Evolutionary conservation across 2,888 invertebrate genomes (phyloP), one percentile per base, ranked within the genome.

Genomic region (Neria commutata): DNA sequence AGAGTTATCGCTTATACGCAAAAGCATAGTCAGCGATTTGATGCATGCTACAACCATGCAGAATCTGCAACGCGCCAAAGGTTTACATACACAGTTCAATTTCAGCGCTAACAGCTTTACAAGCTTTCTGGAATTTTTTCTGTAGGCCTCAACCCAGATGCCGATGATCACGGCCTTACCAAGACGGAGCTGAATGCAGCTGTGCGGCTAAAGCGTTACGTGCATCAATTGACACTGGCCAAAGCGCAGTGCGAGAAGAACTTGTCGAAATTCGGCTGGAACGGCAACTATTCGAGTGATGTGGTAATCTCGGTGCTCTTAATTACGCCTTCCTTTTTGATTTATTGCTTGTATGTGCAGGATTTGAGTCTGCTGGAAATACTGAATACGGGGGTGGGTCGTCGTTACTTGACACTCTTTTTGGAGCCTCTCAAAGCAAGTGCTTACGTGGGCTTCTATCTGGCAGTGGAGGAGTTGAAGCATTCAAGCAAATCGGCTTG

Each of bases 11-110:
- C 88, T 91, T 75, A 90, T 94, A 78, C 87, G 92, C 86, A 91
- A 81, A 71, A 92, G 92, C 72, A 93, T 95, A 67, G 91, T 95
- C 4, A 92, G 91, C 46, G 95, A 95, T 84, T 90, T 95, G 69
- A 94, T 95, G 91, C 94, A 95, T 85, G 94, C 94, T 0, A 94
- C 95, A 16, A 93, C 94, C 1, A 86, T 94, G 66, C 93, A 94
- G 82, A 95, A 94, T 77, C 85, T 95, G 61, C 94, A 94, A 82
- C 86, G 93, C 69, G 89, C 92, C 5, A 91, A 92, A 83, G 94
- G 92, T 47, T 46, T 42, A 5, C 19, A 42, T 11, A n/a, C 10
- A 24, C 29, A 8, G 6, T 52, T 33, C 37, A 23, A 19, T 23
- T 23, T 33, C 49, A 37, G 19, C 21, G 16, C 11, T n/a, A 48